These are phyloP conservation scores for Scomber scombrus DNA, from an alignment of 2,113 vertebrate species.

Conservation along the genomic window DNA sequence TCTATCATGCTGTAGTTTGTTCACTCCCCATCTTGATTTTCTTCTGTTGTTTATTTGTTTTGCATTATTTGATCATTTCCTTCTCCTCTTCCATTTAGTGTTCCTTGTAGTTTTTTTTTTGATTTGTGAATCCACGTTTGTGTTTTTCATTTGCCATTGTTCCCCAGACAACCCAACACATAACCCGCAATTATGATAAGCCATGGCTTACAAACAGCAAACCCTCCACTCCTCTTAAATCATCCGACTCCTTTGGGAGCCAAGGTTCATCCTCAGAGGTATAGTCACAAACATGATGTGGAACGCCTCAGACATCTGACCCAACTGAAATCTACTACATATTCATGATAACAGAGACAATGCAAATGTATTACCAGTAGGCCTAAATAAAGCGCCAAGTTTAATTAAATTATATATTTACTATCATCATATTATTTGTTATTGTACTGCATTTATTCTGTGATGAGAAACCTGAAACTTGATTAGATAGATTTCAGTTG, in stretches of 20 bases:
- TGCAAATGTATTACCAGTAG: not conserved
- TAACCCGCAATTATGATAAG: constrained; percentile 99
- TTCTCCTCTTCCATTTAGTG: constrained; percentile 46
- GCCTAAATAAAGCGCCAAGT: not conserved
- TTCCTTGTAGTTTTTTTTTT: constrained; percentile 69
- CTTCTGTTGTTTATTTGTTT: constrained; percentile 12
- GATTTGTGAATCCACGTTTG: constrained; percentile 82
- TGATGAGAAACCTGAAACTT: not conserved
- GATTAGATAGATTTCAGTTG: constrained; percentile 77
- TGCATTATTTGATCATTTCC: constrained; percentile 30
- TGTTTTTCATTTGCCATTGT: constrained; percentile 94
- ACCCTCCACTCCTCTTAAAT: constrained; percentile 95
- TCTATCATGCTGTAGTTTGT: not conserved
- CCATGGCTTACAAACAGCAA: constrained; percentile 99
- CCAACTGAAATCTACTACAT: constrained; percentile 69
- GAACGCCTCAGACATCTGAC: constrained; percentile 46
- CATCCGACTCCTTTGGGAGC: constrained; percentile 94
- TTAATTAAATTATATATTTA: not conserved
- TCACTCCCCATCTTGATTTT: constrained; percentile 31
- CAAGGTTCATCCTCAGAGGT: constrained; percentile 97
- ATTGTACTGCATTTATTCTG: not conserved
- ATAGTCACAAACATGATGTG: constrained; percentile 84
- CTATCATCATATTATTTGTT: not conserved
- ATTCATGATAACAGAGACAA: constrained; percentile 2
- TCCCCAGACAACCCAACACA: constrained; percentile 97